Evolutionary conservation across 2,113 vertebrate genomes (phyloP), one percentile per base, ranked within the genome.

Genomic region (Psephotus haematonotus): DNA sequence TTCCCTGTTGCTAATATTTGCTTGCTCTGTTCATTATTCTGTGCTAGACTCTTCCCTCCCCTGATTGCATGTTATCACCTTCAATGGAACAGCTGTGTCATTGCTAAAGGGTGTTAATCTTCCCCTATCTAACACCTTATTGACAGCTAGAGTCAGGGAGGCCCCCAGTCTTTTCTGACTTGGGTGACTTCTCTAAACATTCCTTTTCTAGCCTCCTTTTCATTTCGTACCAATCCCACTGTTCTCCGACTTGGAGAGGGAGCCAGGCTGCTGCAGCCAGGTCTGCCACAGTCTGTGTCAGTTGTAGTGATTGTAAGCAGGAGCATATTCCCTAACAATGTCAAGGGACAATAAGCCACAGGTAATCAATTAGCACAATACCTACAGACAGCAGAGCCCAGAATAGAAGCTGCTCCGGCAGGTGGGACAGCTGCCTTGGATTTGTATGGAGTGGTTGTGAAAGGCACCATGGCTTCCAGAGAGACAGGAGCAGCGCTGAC

Each of bases 81-180:
- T 96, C 95, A 78, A 44, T 94, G 83, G 96, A 97, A 94, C 95
- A 97, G 94, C 95, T 97, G 95, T 97, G 97, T 96, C 95, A 97
- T 88, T 76, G 75, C 94, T 97, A 95, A 97, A 96, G 95, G 88
- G 95, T 97, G 96, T 94, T 97, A 94, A 96, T 97, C 94, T 97
- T 87, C 92, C 69, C 65, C 90, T 94, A 53, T 89, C 95, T 96
- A 86, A 96, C 97, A 96, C 97, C 85, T 97, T 95, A 97, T 65
- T 96, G 96, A 97, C 95, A 96, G 97, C 88, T 81, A 83, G 64
- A 97, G 86, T 85, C 94, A 97, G 35, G 5, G 83, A 96, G 95
- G 93, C 95, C 95, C 70, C 79, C 82, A 78, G 76, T 86, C 96
- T 80, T 75, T 82, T 97, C 94, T 90, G 93, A 93, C 82, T 96